Percentiles rank a stretch among this genome's conserved stretches.
phyloP scores from a whole-genome alignment of 2,113 vertebrate genomes.

The Epinephelus fuscoguttatus region DNA sequence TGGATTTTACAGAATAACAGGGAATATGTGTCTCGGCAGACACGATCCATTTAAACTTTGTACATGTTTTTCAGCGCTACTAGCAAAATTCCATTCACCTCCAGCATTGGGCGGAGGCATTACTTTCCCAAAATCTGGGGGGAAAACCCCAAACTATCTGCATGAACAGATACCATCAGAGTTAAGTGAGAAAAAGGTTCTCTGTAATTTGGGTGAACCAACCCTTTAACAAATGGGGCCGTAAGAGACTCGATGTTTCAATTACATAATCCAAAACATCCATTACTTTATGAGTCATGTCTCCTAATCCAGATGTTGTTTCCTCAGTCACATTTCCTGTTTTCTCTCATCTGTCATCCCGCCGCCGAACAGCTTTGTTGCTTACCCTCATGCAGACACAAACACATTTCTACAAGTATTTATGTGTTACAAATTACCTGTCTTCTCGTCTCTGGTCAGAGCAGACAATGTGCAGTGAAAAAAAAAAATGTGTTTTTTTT shows the following conservation, averaged over 20 bases:
- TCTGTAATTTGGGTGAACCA: conserved; percentile 41
- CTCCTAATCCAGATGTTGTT: conserved; percentile 65
- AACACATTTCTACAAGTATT: conserved; percentile 47
- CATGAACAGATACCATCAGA: neutral
- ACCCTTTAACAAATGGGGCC: conserved; percentile 24
- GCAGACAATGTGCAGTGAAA: neutral
- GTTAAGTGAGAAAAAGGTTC: neutral
- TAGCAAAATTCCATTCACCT: neutral
- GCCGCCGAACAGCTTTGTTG: conserved; percentile 43
- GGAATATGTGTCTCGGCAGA: neutral
- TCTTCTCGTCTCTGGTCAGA: conserved; percentile 37
- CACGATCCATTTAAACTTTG: neutral
- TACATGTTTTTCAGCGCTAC: neutral
- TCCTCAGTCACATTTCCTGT: conserved; percentile 53
- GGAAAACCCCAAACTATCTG: conserved; percentile 8
- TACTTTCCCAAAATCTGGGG: neutral
- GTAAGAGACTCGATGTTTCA: conserved; percentile 18
- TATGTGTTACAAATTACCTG: conserved; percentile 53
- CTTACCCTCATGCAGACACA: conserved; percentile 22
- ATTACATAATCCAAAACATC: conserved; percentile 59
- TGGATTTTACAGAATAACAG: neutral
- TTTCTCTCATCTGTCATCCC: conserved; percentile 31
- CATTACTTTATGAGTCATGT: conserved; percentile 62
- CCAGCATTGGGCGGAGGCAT: no score
- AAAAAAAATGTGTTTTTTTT: neutral